Percentiles rank a stretch among this genome's conserved stretches.
Conservation (phyloP, 2,888 invertebrate species). For the Bedellia somnulentella region DNA sequence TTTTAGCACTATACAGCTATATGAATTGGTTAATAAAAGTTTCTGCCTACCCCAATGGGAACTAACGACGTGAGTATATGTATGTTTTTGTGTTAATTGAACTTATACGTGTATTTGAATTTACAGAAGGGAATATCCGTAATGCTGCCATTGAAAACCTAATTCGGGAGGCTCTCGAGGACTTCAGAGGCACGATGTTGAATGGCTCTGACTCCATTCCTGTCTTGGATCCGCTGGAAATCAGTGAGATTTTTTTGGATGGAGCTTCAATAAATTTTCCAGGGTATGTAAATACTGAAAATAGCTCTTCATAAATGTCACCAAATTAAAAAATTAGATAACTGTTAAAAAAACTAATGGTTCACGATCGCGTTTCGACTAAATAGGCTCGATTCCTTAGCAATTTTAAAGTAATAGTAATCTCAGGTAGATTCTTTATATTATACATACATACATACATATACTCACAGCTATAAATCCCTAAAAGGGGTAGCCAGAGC, state of each 20-base stretch:
- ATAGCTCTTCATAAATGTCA: neutral
- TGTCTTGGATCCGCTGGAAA: slow-evolving; percentile 24
- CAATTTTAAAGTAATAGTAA: too few species aligned
- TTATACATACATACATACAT: too few species aligned
- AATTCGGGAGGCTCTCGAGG: slow-evolving; percentile 16
- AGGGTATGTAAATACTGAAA: slow-evolving; percentile 27
- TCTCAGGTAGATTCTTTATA: too few species aligned
- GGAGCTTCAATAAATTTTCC: slow-evolving; percentile 20
- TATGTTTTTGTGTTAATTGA: too few species aligned
- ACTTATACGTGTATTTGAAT: too few species aligned
- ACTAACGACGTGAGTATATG: too few species aligned
- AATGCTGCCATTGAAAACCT: slow-evolving; percentile 17
- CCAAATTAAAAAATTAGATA: neutral
- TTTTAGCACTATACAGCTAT: too few species aligned
- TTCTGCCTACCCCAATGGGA: too few species aligned
- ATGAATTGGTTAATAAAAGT: too few species aligned
- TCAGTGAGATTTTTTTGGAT: slow-evolving; percentile 18
- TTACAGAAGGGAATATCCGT: slow-evolving; percentile 6
- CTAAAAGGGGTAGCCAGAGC: too few species aligned
- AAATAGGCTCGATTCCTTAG: neutral
- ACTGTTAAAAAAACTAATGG: neutral
- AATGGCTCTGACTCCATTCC: slow-evolving; percentile 25
- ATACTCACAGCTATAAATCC: too few species aligned
- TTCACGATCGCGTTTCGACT: neutral
- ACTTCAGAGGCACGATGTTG: slow-evolving; percentile 17